Evolutionary conservation across 1,140 invertebrate genomes (phyloP), one percentile per base, ranked within the genome.

Genomic region (Bombus picipes): DNA sequence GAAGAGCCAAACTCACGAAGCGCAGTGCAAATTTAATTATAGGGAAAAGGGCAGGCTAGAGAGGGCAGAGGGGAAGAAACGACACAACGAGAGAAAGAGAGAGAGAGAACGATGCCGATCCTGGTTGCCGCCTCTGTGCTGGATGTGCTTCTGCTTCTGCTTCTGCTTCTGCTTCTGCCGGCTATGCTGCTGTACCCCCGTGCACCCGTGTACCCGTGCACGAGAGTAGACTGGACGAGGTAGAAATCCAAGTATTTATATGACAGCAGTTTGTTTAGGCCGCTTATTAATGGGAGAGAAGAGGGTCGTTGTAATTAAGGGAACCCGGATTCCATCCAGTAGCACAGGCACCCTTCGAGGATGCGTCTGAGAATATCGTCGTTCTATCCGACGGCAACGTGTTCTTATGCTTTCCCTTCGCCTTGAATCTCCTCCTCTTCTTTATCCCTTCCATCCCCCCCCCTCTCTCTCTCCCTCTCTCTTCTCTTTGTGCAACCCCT

Each of bases 11-110:
- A 92, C 85, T 92, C 88, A 86, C 89, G 89, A 87, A 88, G 91
- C 91, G 88, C 89, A 78, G 90, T 91, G 90, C 87, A 93, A 93
- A 94, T 94, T 94, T 94, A 94, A 95, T 94, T 94, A 94, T 92
- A 94, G 89, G 81, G 87, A 89, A 89, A 74, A 86, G 73, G n/a
- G 37, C 83, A 81, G 57, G n/a, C 34, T 57, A 57, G 71, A 66
- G 65, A 83, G 70, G 78, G n/a, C 43, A 43, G 34, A 37, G 37
- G 47, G 53, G n/a, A 88, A 80, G 78, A 66, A 73, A 77, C 28
- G 59, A 62, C 59, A 62, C 28, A 62, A 62, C 10, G n/a, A 13
- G 12, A 59, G 25, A 59, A 2, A 32, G 12, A 62, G 59, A 62
- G 10, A 62, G 62, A 65, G 57, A 28, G 25, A 59, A 59, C 25